Evolutionary conservation across 2,888 invertebrate genomes (phyloP).

Genomic region (Mesochorus sp.): DNA sequence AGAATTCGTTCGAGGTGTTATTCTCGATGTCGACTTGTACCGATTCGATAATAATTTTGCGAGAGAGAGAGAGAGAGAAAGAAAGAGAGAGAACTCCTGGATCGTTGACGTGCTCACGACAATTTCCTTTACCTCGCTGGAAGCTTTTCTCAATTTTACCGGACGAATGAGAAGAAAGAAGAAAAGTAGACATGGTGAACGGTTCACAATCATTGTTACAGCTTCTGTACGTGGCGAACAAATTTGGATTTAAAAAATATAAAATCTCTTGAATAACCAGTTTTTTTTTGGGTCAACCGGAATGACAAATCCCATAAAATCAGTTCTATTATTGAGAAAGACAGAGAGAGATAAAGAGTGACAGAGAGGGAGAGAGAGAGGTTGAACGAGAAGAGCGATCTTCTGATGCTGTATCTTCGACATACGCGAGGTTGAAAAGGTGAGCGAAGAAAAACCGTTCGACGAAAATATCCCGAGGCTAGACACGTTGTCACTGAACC

Average conservation of each 20-base stretch:
- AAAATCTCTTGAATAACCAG: conserved; percentile 10
- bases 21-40: conserved; percentile 41
- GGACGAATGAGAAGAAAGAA: neutral
- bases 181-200: neutral
- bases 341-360: neutral
- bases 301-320: no score
- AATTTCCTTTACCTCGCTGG: neutral
- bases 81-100: neutral
- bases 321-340: neutral
- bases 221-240: neutral
- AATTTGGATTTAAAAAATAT: neutral
- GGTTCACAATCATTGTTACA: neutral
- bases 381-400: neutral
- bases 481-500: conserved; percentile 11
- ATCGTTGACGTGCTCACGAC: conserved; percentile 26
- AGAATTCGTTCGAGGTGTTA: conserved; percentile 35
- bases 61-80: no score
- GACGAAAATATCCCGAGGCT: conserved; percentile 15
- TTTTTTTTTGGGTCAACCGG: conserved; percentile 2
- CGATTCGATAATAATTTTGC: conserved; percentile 52
- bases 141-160: neutral
- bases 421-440: neutral
- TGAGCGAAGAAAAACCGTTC: conserved; percentile 19
- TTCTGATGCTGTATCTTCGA: neutral
- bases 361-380: neutral